Base-by-base conservation (phyloP, 2,888 invertebrate genomes). In the Oscheius sp. region DNA sequence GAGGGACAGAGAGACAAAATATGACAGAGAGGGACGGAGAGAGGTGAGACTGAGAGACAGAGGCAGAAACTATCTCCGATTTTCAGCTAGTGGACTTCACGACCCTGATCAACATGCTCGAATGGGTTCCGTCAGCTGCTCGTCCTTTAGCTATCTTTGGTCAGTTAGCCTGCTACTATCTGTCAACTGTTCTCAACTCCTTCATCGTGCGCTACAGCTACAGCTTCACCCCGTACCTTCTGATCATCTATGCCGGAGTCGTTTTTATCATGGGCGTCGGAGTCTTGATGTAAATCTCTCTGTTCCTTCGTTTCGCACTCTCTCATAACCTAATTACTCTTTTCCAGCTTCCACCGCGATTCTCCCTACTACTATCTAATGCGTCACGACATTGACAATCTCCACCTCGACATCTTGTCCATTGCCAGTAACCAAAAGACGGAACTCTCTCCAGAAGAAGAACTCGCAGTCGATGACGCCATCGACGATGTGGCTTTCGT, bases 401-500 rank as follows among this genome's bases (percentile, higher is more conserved):
- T 65, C 21, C 51, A 65, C 35, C 32, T 33, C 32, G 11, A 32
- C 21, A 32, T 65, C 13, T 51, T 65, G 9, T 13, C 21, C 50
- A 65, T 65, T 50, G 50, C 51, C 21, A 2, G 9, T 9, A 10
- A 50, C 13, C 11, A n/a, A n/a, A 48, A 48, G 32, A 47, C 33
- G 47, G 33, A 65, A 2, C 21, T 29, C 21, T 11, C 50, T 2
- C 1, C 50, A 1, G 65, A 65, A 1, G 47, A 21, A 11, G 63
- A 63, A n/a, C 21, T n/a, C 7, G 32, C n/a, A 2, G 65, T 65
- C 1, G 65, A 65, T 35, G 65, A 65, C 32, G 65, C 65, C 65
- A 50, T 65, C 10, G 65, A 65, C 51, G 65, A 65, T 48, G 65
- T 65, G 32, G 65, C 51, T 3, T 65, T 65, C 9, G 65, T 47